phyloP scores from a whole-genome alignment of 2,113 vertebrate genomes.

The Pachyramphus minor region DNA sequence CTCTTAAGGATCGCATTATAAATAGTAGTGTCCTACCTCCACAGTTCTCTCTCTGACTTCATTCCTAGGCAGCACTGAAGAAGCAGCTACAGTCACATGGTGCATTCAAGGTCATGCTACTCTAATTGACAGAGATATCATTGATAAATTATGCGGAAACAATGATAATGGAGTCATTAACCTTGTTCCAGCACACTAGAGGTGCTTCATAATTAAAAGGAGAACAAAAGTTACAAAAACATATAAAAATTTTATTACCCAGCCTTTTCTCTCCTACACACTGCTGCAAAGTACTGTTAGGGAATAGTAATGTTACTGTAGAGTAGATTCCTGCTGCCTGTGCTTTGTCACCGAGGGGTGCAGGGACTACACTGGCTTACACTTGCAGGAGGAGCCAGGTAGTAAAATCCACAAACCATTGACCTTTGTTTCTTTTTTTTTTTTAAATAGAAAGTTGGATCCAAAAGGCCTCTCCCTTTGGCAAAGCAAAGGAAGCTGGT shows the following conservation, averaged over 20 bases:
- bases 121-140: slow-evolving; percentile 43
- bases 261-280: slow-evolving; percentile 8
- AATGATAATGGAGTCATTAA: slow-evolving; percentile 42
- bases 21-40: slow-evolving; percentile 39
- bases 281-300: neutral
- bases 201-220: slow-evolving; percentile 25
- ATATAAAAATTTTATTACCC: slow-evolving; percentile 22
- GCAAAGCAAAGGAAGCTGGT: neutral
- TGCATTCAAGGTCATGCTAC: slow-evolving; percentile 59
- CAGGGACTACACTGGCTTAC: neutral
- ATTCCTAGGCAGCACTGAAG: slow-evolving; percentile 26
- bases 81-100: slow-evolving; percentile 20
- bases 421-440: neutral
- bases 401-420: neutral
- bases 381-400: slow-evolving; percentile 3
- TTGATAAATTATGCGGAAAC: slow-evolving; percentile 56
- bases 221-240: slow-evolving; percentile 37
- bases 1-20: neutral
- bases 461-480: slow-evolving; percentile 29
- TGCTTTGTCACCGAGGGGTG: neutral
- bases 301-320: neutral
- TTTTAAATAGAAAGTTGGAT: neutral
- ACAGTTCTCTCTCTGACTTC: slow-evolving; percentile 35
- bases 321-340: neutral
- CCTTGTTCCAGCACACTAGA: slow-evolving; percentile 37